These are phyloP conservation scores for Phrixothrix hirtus DNA, from an alignment of 2,888 invertebrate species.

Conservation along the genomic window DNA sequence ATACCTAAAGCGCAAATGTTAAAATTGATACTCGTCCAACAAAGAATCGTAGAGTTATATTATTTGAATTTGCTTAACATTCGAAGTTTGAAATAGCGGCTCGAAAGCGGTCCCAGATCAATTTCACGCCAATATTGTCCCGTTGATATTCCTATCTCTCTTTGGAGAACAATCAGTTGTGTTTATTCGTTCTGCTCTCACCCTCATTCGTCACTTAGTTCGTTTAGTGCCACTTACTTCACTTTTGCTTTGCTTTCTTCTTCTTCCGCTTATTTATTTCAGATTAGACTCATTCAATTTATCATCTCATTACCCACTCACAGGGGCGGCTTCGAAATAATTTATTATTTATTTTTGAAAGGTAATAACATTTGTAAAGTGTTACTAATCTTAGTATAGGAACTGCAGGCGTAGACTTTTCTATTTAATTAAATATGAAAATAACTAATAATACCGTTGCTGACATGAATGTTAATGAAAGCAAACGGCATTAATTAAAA, in stretches of 20 bases:
- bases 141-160: conserved; percentile 40
- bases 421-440: conserved; percentile 31
- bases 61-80: conserved; percentile 53
- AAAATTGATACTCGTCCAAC: conserved; percentile 18
- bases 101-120: conserved; percentile 48
- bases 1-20: conserved; percentile 4
- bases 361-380: background rate
- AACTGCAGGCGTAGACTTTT: background rate
- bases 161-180: conserved; percentile 27
- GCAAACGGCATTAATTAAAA: conserved; percentile 43
- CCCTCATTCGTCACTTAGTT: conserved; percentile 54
- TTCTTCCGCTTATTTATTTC: conserved; percentile 56
- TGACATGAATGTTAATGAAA: conserved; percentile 42
- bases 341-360: conserved; percentile 21
- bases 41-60: conserved; percentile 37
- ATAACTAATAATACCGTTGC: conserved; percentile 39
- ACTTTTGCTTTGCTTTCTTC: conserved; percentile 52
- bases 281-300: conserved; percentile 57
- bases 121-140: conserved; percentile 57
- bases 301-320: conserved; percentile 52
- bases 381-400: background rate
- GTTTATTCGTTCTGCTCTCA: conserved; percentile 29
- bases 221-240: conserved; percentile 55
- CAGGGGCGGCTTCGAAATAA: conserved; percentile 26
- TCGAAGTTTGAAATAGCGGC: conserved; percentile 47